Evolutionary conservation across 2,888 invertebrate species (phyloP).

Genomic region (Drosophila longiperda): DNA sequence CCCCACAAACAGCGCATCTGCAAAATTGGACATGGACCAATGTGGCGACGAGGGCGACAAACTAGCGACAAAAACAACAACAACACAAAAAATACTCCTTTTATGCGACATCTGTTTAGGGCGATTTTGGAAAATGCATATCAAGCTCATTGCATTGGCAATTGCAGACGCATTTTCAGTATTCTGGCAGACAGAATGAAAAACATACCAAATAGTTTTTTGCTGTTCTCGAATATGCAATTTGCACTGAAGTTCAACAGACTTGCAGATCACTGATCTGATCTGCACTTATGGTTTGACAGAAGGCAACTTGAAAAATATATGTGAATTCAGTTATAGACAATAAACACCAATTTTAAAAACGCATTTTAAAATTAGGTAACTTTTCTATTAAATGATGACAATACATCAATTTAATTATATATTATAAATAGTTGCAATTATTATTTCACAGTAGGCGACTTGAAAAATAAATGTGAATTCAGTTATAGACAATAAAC

Average conservation of each 20-base stretch:
- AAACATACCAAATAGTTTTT: slow-evolving; percentile 66
- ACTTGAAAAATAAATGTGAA: neutral
- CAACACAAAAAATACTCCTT: slow-evolving; percentile 37
- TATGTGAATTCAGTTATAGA: neutral
- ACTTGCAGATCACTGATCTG: slow-evolving; percentile 67
- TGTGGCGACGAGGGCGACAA: slow-evolving; percentile 58
- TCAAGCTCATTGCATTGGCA: slow-evolving; percentile 77
- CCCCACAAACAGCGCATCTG: slow-evolving; percentile 54
- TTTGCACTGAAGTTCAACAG: slow-evolving; percentile 71
- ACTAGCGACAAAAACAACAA: slow-evolving; percentile 35
- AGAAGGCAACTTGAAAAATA: neutral
- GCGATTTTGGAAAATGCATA: slow-evolving; percentile 72
- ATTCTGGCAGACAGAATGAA: slow-evolving; percentile 41
- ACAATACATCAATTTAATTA: neutral
- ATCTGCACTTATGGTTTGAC: slow-evolving; percentile 36
- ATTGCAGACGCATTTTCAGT: slow-evolving; percentile 57
- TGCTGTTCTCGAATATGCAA: slow-evolving; percentile 36
- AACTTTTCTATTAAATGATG: neutral
- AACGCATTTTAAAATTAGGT: neutral
- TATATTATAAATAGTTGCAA: slow-evolving; percentile 13
- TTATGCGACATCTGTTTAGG: slow-evolving; percentile 69
- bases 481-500: neutral
- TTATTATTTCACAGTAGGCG: slow-evolving; percentile 9
- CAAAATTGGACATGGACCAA: slow-evolving; percentile 56
- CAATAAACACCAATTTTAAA: neutral